phyloP scores from a whole-genome alignment of 1,140 invertebrate genomes.

The Thereuonema tuberculata region DNA sequence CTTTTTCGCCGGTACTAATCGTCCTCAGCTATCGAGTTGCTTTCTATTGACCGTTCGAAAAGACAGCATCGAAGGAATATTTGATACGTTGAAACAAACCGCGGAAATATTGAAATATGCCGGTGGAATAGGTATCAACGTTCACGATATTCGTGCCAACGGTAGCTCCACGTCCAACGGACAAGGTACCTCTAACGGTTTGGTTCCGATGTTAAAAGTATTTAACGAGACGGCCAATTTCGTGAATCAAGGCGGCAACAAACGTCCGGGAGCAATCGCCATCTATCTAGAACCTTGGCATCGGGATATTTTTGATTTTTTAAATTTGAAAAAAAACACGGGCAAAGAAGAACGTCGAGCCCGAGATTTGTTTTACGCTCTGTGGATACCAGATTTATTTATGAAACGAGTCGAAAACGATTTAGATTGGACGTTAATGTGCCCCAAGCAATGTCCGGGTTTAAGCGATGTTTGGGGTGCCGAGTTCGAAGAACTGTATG shows the following conservation, averaged over 20 bases:
- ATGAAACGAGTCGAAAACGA: conserved; percentile 89
- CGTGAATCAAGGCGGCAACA: conserved; percentile 97
- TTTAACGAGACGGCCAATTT: conserved; percentile 94
- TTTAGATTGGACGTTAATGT: conserved; percentile 89
- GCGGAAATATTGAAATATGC: conserved; percentile 94
- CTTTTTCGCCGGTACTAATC: conserved; percentile 82
- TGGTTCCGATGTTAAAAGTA: conserved; percentile 94
- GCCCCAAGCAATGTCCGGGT: conserved; percentile 83
- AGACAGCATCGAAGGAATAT: conserved; percentile 98
- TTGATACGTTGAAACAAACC: conserved; percentile 84
- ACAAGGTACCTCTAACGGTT: conserved; percentile 86
- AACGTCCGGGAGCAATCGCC: conserved; percentile 95
- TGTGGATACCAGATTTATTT: conserved; percentile 98
- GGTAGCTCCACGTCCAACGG: conserved; percentile 79
- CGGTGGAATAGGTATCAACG: conserved; percentile 92
- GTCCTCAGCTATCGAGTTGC: conserved; percentile 47
- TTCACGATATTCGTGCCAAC: conserved; percentile 87
- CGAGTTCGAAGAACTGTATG: conserved; percentile 40
- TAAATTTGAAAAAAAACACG: conserved; percentile 87
- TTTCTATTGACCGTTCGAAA: conserved; percentile 89
- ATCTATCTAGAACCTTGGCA: conserved; percentile 99
- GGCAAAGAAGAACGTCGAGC: conserved; percentile 86
- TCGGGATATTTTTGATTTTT: conserved; percentile 89
- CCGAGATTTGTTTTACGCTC: conserved; percentile 87
- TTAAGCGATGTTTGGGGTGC: conserved; percentile 56